Evolutionary conservation across 1,140 invertebrate species (phyloP).

Genomic region (Physella acuta): DNA sequence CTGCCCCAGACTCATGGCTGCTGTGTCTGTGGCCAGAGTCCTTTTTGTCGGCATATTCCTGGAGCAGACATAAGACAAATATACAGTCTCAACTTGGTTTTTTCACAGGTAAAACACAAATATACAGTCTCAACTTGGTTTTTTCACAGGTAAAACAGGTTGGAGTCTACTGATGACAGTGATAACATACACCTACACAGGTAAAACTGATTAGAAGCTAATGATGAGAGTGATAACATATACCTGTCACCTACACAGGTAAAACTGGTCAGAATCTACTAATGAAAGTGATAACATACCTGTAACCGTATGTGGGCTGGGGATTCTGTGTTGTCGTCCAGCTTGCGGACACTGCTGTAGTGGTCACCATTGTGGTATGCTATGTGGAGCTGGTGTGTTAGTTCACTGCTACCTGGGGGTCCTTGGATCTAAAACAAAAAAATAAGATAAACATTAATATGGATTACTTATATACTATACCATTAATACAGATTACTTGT

Average conservation of each 20-base stretch:
- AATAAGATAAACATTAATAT: no score
- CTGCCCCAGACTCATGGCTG: conserved; percentile 19
- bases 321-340: conserved; percentile 58
- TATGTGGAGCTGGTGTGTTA: conserved; percentile 60
- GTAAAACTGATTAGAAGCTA: no score
- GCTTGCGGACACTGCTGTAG: conserved; percentile 60
- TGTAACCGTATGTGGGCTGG: conserved; percentile 59
- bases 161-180: no score
- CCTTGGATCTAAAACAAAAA: conserved; percentile 44
- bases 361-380: conserved; percentile 66
- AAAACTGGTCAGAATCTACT: no score
- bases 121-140: background rate
- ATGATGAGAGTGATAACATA: no score
- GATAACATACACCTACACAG: no score
- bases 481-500: no score
- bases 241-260: no score
- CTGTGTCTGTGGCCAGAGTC: background rate
- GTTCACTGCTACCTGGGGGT: conserved; percentile 25
- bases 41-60: background rate
- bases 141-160: no score
- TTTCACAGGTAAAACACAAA: background rate
- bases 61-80: background rate
- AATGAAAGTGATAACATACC: no score
- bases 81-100: background rate
- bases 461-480: no score